Conservation (phyloP, 2,113 vertebrate species). For the Elachura formosa region DNA sequence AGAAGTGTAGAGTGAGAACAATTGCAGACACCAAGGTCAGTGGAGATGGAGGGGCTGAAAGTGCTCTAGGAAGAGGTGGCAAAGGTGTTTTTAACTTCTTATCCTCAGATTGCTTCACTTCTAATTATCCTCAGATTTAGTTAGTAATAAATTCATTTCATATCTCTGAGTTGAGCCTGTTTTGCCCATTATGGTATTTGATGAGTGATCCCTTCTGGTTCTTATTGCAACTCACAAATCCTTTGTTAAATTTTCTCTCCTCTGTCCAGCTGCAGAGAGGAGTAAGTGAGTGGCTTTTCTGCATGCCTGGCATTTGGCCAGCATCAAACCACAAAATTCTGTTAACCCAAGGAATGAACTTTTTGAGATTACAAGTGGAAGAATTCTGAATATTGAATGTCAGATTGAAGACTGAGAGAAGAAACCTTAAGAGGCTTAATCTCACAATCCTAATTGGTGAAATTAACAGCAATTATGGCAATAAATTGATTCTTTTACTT, state of each 20-base stretch:
- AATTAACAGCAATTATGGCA: not conserved
- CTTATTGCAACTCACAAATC: too few species aligned
- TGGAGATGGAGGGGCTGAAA: not conserved
- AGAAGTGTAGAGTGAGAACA: not conserved
- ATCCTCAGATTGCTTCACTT: not conserved
- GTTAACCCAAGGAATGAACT: not conserved
- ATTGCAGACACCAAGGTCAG: not conserved
- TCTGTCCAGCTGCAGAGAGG: not conserved
- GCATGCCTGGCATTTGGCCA: not conserved
- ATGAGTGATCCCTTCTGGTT: not conserved
- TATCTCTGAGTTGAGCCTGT: not conserved
- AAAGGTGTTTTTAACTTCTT: not conserved
- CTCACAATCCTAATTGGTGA: not conserved
- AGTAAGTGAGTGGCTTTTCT: not conserved
- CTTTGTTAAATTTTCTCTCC: not conserved
- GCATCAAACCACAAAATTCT: fast-evolving
- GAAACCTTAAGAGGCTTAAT: not conserved
- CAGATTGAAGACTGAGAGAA: not conserved
- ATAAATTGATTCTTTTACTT: not conserved
- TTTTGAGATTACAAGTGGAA: not conserved
- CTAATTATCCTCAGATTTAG: not conserved
- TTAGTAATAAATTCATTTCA: not conserved
- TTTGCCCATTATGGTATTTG: not conserved
- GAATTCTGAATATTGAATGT: not conserved
- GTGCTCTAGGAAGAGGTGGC: fast-evolving